Percentiles rank a stretch among this genome's conserved stretches.
phyloP scores from a whole-genome alignment of 2,797 vertebrate species.

The Alectoris magna region DNA sequence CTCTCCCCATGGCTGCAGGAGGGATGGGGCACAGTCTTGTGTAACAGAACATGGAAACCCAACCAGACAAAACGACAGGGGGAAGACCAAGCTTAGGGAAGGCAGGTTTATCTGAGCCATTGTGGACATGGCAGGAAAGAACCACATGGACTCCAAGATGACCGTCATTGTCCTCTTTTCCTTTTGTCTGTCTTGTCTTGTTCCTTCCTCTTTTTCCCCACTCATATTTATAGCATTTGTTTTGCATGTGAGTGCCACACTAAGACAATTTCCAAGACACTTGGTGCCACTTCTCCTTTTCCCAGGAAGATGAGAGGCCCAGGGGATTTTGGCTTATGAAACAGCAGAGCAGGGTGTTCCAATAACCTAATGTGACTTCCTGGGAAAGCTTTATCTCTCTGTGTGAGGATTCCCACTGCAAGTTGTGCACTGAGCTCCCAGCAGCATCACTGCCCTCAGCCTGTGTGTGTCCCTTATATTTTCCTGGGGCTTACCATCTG shows the following conservation, averaged over 20 bases:
- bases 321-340: constrained; percentile 11
- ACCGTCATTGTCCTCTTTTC: background rate
- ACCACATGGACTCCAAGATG: background rate
- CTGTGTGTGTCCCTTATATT: background rate
- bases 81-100: background rate
- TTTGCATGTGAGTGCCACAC: constrained; percentile 44
- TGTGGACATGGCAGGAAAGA: background rate
- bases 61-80: background rate
- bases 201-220: constrained; percentile 73
- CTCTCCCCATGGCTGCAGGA: background rate
- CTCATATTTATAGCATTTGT: constrained; percentile 71
- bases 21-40: rapidly evolving
- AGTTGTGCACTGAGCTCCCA: background rate
- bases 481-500: background rate
- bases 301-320: background rate
- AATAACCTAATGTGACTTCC: background rate
- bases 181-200: background rate
- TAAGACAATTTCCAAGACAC: constrained; percentile 70
- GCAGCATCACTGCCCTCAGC: background rate
- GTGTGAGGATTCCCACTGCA: background rate
- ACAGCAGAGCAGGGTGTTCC: background rate
- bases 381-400: background rate
- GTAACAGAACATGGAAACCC: background rate
- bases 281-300: constrained; percentile 73
- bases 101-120: background rate